phyloP scores from a whole-genome alignment of 92 coral and sea anemone genomes.

The Palythoa heliodiscus region DNA sequence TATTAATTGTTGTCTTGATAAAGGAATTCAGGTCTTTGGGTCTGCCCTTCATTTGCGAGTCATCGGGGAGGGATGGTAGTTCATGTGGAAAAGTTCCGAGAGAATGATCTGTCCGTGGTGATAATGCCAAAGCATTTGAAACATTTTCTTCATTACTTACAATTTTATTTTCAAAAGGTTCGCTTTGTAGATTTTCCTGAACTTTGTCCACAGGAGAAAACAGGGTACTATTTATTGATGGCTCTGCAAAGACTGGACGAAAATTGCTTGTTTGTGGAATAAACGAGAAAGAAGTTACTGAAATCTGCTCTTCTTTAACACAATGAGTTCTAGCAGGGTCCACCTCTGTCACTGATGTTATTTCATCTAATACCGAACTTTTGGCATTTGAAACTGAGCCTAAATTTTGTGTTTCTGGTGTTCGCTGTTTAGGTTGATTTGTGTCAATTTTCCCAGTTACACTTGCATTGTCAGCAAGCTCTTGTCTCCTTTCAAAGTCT shows the following conservation, averaged over 20 bases:
- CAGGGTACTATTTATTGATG: neutral
- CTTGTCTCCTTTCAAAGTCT: neutral
- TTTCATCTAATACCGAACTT: neutral
- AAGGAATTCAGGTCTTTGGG: neutral
- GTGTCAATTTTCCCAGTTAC: neutral
- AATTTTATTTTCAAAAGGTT: neutral
- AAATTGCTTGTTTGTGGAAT: neutral
- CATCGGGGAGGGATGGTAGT: neutral
- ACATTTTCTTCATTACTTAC: neutral
- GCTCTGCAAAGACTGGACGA: neutral
- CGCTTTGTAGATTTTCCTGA: neutral
- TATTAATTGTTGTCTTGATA: neutral
- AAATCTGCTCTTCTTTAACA: neutral
- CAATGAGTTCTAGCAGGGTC: neutral
- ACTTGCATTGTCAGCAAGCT: neutral
- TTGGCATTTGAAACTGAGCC: neutral
- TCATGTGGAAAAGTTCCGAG: neutral
- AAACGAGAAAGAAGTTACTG: neutral
- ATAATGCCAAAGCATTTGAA: neutral
- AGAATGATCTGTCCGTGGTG: neutral
- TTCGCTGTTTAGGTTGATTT: neutral
- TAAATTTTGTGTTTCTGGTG: neutral
- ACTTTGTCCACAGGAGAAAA: neutral
- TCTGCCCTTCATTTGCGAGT: conserved; percentile 1
- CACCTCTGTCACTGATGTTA: neutral